Evolutionary conservation across 2,113 vertebrate species (phyloP), one percentile per base, ranked within the genome.

Genomic region (Baryphthengus martii): DNA sequence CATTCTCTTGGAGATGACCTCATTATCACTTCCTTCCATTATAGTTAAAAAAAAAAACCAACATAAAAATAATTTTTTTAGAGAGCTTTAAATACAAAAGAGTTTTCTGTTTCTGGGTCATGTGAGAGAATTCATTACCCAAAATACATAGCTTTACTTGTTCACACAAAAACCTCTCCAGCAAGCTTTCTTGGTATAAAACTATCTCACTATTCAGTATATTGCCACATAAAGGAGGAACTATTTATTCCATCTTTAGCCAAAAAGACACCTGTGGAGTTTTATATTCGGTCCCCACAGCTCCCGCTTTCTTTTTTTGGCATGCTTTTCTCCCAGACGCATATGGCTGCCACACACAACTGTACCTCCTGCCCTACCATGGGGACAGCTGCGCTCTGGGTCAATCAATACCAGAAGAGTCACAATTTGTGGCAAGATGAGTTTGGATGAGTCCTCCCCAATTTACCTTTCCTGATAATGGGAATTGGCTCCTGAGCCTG

Each of bases 351-450:
- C 20, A 37, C 71, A 9, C 21, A 19, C 55, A 79, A 42, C n/a
- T 39, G 55, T 58, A 77, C 44, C 39, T 70, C 53, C 61, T 39
- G 55, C 44, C 49, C 35, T 3, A 0, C 55, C 7, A 1, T 1
- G 2, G 39, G 44, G 31, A 84, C 62, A 40, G 50, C 61, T 55
- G 33, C 4, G 0, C 14, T 71, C 50, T 35, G 0, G 1, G 7
- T 42, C 37, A 59, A 7, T 44, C 73, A 66, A 56, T 29, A 5
- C 26, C 56, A 75, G 37, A 31, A 74, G 31, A 3, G 0, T 21
- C 47, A 15, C 16, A 24, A 13, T 68, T 58, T 2, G 0, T 3
- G 5, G n/a, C 1, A 1, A 53, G 28, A 21, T 17, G 44, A 15
- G 21, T 61, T 87, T 2, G 0, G 45, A 70, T 3, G 7, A 74